phyloP scores from a whole-genome alignment of 2,113 vertebrate genomes.

The Pipa parva region DNA sequence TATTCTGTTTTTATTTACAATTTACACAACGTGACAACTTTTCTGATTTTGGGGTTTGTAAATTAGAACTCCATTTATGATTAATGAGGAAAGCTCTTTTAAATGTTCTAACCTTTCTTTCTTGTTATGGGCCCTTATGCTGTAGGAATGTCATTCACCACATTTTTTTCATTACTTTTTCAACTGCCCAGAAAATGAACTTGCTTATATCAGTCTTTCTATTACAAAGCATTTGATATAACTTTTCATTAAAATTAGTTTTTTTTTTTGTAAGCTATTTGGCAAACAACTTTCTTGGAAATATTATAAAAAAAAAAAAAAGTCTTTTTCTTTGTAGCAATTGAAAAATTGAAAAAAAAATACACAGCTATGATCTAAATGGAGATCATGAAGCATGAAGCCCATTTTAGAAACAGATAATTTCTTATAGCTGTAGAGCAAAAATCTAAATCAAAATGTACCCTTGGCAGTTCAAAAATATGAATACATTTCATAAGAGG shows the following conservation, averaged over 20 bases:
- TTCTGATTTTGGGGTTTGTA: no score
- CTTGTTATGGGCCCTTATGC: no score
- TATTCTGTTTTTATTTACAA: no score
- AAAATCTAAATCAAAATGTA: conserved; percentile 20
- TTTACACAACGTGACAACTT: no score
- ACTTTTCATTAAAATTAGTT: conserved; percentile 20
- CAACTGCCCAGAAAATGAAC: conserved; percentile 28
- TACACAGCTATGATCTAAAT: conserved; percentile 16
- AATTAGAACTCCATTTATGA: no score
- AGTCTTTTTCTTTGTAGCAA: conserved; percentile 1
- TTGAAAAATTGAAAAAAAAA: background rate
- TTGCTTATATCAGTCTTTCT: conserved; percentile 19
- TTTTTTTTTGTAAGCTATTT: conserved; percentile 27
- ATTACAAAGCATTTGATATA: conserved; percentile 13
- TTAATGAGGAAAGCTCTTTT: no score
- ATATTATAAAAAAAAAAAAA: conserved; percentile 26
- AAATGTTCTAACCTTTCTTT: no score
- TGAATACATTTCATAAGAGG: conserved; percentile 19
- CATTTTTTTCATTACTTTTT: no score
- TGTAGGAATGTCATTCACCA: no score
- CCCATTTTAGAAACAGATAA: conserved; percentile 23
- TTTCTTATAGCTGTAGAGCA: conserved; percentile 3
- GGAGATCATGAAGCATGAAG: conserved; percentile 18
- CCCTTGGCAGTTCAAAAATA: conserved; percentile 10
- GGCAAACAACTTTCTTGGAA: conserved; percentile 9